Evolutionary conservation across 2,113 vertebrate genomes (phyloP), one percentile per base, ranked within the genome.

Genomic region (Pao palembangensis): DNA sequence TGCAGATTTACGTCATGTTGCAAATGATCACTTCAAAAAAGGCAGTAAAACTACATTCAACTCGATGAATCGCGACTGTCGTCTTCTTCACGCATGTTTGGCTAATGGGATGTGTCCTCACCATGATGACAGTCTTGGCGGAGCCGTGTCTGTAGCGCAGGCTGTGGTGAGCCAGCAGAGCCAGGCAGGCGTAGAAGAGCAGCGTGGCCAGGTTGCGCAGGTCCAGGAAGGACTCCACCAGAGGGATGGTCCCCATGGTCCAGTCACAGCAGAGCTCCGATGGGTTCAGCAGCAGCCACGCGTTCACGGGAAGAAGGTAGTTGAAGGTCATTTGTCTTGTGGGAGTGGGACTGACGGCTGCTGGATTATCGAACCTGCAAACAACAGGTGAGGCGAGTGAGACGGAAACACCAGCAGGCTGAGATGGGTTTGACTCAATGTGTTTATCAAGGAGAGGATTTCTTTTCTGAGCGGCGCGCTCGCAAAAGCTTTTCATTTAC

Each of bases 221-320:
- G 83, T 99, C 97, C 11, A 98, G 66, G 47, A 94, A 64, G 1
- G 94, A 95, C 75, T 98, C 96, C 78, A 99, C 93, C 4, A 99
- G 87, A 25, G 97, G 95, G 73, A 99, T 95, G 67, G 97, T 98
- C 73, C 96, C 97, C 97, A 99, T 99, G 13, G 97, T 99, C 97
- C 96, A 99, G 80, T 99, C 96, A 61, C 97, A 99, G 84, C 96
- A 99, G 23, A 99, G 88, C 69, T 98, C 95, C 6, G 96, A 98
- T 7, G 97, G 96, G 74, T 96, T 94, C 59, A 99, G 90, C 23
- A 99, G 90, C 15, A 99, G 93, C 96, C 97, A 99, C 1, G 93
- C 94, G 65, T 99, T 99, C 64, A 99, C 93, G 61, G 97, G 94
- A 46, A 99, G 93, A 38, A 99, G 93, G 86, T 98, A 99, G 91